Conservation (phyloP, 2,113 vertebrate genomes). For the Gavia stellata region DNA sequence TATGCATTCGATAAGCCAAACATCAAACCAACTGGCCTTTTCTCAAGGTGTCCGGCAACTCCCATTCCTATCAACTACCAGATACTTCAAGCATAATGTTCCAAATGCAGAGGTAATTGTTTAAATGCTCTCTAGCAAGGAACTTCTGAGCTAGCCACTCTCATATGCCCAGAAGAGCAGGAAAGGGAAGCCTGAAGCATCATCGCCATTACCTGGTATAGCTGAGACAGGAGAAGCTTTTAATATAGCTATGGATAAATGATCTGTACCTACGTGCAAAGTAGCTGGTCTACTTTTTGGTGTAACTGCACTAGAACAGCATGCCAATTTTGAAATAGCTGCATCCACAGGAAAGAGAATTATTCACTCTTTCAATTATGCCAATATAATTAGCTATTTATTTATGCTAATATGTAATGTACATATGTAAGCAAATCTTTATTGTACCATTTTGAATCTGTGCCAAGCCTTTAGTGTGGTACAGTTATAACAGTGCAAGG, state of each 20-base stretch:
- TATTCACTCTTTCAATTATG: background rate
- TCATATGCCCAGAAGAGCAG: background rate
- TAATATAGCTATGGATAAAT: background rate
- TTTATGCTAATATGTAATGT: background rate
- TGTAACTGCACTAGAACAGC: background rate
- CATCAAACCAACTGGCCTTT: background rate
- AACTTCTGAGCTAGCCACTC: background rate
- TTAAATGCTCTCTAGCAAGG: background rate
- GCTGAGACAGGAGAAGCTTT: background rate
- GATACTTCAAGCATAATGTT: background rate
- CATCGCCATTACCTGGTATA: background rate
- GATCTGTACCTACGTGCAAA: background rate
- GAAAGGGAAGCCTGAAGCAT: background rate
- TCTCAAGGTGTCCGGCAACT: background rate
- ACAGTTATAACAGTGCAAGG: background rate
- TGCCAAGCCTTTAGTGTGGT: background rate
- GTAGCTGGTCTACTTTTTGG: background rate
- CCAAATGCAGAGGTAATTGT: background rate
- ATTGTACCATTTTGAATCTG: background rate
- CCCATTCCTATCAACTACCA: background rate
- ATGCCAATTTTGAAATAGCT: background rate
- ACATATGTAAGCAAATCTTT: background rate
- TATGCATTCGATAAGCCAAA: background rate
- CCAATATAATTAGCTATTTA: background rate
- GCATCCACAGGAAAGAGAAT: background rate